A percentile compares a stretch with the other conserved stretches of the same genome.
Conservation (phyloP, 2,113 vertebrate species). For the Xenopus borealis region DNA sequence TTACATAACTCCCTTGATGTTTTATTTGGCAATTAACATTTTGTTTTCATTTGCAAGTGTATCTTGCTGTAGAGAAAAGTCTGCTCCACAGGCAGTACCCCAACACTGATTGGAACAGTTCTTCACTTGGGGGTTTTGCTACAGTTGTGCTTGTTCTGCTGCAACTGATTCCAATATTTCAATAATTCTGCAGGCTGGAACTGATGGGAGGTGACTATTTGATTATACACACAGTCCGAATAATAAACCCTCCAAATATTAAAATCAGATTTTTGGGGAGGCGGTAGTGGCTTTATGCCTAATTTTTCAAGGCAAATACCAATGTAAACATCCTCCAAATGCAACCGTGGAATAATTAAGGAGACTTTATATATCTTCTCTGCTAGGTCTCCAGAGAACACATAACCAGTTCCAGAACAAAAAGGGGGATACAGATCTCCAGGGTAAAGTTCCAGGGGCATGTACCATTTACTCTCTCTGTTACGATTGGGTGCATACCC, state of each 20-base stretch:
- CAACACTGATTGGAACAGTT: too few relatives aligned
- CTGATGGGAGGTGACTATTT: constrained; percentile 40
- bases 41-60: too few relatives aligned
- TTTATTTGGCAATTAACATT: too few relatives aligned
- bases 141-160: too few relatives aligned
- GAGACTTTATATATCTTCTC: constrained; percentile 26
- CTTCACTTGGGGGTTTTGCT: too few relatives aligned
- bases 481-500: constrained; percentile 35
- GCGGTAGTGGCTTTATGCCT: constrained; percentile 14
- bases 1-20: too few relatives aligned
- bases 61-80: too few relatives aligned
- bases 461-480: constrained; percentile 46
- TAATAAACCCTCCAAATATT: constrained; percentile 43
- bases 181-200: constrained; percentile 32
- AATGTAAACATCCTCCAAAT: constrained; percentile 46
- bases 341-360: constrained; percentile 10
- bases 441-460: constrained; percentile 34
- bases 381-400: constrained; percentile 38
- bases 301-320: constrained; percentile 42
- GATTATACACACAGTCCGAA: constrained; percentile 36
- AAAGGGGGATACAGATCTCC: constrained; percentile 32
- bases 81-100: too few relatives aligned
- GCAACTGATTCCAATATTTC: constrained; percentile 23
- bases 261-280: constrained; percentile 34
- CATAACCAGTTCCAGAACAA: constrained; percentile 46